Evolutionary conservation across 64 coral and sea anemone genomes (phyloP), one percentile per base, ranked within the genome.

Genomic region (Dendronephthya gigantea): DNA sequence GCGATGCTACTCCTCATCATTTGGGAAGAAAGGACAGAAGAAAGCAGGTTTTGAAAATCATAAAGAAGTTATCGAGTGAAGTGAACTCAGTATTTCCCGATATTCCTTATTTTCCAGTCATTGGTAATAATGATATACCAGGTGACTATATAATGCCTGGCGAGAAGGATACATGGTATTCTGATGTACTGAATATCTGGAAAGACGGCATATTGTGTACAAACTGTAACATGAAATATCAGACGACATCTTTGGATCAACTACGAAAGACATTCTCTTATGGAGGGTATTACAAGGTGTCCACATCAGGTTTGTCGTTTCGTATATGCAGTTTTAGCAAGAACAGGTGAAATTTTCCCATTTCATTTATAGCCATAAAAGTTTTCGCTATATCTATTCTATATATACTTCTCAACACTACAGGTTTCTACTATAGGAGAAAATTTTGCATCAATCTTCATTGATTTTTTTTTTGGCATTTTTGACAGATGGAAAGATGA

Each of bases 101-200:
- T 15, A 88, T 93, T 50, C 94, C 94, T 40, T 51, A 92, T 14
- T 96, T 96, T 79, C 94, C 89, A 30, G 5, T 90, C 7, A 22
- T 96, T 90, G 94, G 94, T 9, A 96, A 96, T 47, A 96, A 96
- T 93, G 94, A 96, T 33, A 86, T 96, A 47, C 94, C 90, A 33
- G 90, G 86, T 50, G 83, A 92, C 48, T 90, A 96, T 82, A 35
- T 90, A 35, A 68, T 96, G 35, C 94, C 94, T 62, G 86, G 86
- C 39, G 38, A 51, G 0, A 87, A 45, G 19, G 79, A 62, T 43
- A 48, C 59, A 12, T 96, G 93, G 90, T 96, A 96, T 81, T 35
- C 83, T 14, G 50, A 79, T 22, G 29, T 91, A 6, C 83, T 96
- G 30, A 68, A 74, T 0, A 55, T 75, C 9, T 96, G 91, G 91